Evolutionary conservation across 1,140 invertebrate genomes (phyloP).

Genomic region (Augochlora pura): DNA sequence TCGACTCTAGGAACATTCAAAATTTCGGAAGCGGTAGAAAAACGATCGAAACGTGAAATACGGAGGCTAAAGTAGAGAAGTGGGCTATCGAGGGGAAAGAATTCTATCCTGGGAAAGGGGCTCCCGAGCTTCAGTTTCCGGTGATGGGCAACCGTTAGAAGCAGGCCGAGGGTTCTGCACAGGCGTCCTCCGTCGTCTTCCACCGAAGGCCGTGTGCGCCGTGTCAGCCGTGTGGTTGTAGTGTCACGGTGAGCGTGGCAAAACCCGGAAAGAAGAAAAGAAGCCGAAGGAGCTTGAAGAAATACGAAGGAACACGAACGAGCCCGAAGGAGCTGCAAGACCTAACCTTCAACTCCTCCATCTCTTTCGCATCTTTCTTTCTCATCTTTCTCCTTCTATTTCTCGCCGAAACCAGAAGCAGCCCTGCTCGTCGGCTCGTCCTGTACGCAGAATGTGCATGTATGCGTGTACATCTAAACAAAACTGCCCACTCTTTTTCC

Average conservation of each 20-base stretch:
- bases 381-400: not conserved
- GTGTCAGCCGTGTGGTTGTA: not conserved
- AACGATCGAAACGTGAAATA: no score
- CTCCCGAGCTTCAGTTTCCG: constrained; percentile 50
- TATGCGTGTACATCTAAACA: constrained; percentile 31
- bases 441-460: no score
- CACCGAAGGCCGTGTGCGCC: constrained; percentile 50
- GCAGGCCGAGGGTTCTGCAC: constrained; percentile 54
- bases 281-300: constrained; percentile 56
- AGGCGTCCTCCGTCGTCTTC: constrained; percentile 58
- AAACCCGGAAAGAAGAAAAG: constrained; percentile 57
- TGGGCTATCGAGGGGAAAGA: not conserved
- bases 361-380: not conserved
- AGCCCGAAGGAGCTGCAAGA: constrained; percentile 51
- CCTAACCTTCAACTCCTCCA: not conserved
- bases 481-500: constrained; percentile 34
- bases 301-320: constrained; percentile 55
- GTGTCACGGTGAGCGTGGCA: constrained; percentile 52
- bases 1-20: not conserved
- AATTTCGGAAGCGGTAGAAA: not conserved
- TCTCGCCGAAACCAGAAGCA: constrained; percentile 33
- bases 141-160: constrained; percentile 55
- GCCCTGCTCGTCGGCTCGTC: constrained; percentile 24
- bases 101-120: constrained; percentile 23
- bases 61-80: no score